Conservation (phyloP, 2,113 vertebrate genomes). For the Bos indicus region DNA sequence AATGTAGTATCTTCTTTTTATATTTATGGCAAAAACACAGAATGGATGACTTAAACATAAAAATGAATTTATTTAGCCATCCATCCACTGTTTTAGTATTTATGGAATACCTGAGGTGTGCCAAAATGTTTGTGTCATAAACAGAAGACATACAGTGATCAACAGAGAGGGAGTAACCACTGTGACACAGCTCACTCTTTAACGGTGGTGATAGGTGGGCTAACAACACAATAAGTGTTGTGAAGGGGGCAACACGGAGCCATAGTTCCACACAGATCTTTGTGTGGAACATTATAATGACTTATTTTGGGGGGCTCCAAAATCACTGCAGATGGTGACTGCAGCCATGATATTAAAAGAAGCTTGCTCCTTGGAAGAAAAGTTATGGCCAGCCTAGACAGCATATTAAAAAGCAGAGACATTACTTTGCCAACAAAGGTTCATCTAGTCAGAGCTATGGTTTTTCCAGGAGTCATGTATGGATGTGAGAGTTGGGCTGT, state of each 20-base stretch:
- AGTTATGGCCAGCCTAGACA: not conserved
- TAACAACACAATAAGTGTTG: rapidly evolving
- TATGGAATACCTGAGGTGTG: not conserved
- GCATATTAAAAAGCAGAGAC: not conserved
- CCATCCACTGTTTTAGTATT: not conserved
- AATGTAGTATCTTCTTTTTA: not conserved
- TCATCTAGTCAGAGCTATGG: not conserved
- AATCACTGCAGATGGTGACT: not conserved
- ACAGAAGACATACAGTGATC: not conserved
- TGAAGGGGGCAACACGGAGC: not conserved
- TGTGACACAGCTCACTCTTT: rapidly evolving
- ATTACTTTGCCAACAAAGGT: not conserved
- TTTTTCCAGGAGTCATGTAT: not conserved
- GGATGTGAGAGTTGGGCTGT: not conserved
- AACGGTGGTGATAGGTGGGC: rapidly evolving
- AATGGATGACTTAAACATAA: not conserved
- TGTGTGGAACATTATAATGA: not conserved
- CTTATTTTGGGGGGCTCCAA: not conserved
- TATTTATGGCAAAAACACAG: not conserved
- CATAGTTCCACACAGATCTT: rapidly evolving
- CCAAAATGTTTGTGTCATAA: no score
- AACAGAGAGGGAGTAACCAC: no score
- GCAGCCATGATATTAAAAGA: not conserved
- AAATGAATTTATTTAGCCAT: not conserved
- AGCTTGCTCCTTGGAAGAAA: not conserved